These are phyloP conservation scores for Pantala flavescens DNA, from an alignment of 1,140 invertebrate species.

Conservation along the genomic window DNA sequence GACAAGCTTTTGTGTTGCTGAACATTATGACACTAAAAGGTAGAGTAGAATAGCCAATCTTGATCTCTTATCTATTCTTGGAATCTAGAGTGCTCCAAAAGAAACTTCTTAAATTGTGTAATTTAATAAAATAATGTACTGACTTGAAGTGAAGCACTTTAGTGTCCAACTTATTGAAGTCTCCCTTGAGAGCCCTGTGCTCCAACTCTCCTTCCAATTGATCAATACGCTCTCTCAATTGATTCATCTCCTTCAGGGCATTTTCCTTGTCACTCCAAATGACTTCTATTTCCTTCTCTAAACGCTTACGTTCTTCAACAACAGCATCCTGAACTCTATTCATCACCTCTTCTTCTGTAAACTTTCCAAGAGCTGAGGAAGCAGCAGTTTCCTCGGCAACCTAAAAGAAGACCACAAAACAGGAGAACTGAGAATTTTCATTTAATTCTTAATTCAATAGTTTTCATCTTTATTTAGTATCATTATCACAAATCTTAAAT, in stretches of 20 bases:
- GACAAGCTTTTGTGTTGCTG: no score
- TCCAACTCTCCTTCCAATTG: conserved; percentile 52
- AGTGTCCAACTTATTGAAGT: conserved; percentile 37
- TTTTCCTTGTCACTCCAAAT: background rate
- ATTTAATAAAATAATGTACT: background rate
- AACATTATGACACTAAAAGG: no score
- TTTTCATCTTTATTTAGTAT: no score
- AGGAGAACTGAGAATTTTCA: background rate
- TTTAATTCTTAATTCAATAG: no score
- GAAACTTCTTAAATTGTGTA: no score
- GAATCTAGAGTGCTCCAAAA: no score
- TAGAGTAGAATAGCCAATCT: no score
- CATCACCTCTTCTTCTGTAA: background rate
- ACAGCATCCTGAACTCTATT: background rate
- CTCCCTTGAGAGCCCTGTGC: conserved; percentile 47
- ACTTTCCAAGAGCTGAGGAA: background rate
- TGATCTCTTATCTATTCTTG: no score
- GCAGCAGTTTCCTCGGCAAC: background rate
- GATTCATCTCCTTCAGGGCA: background rate
- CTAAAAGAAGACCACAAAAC: background rate
- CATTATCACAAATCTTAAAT: no score
- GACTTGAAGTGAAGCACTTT: conserved; percentile 29
- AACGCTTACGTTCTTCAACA: background rate
- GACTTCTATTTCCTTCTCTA: background rate
- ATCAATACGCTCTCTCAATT: conserved; percentile 44